phyloP scores from a whole-genome alignment of 2,888 invertebrate genomes.

The Brachylomia viminalis region DNA sequence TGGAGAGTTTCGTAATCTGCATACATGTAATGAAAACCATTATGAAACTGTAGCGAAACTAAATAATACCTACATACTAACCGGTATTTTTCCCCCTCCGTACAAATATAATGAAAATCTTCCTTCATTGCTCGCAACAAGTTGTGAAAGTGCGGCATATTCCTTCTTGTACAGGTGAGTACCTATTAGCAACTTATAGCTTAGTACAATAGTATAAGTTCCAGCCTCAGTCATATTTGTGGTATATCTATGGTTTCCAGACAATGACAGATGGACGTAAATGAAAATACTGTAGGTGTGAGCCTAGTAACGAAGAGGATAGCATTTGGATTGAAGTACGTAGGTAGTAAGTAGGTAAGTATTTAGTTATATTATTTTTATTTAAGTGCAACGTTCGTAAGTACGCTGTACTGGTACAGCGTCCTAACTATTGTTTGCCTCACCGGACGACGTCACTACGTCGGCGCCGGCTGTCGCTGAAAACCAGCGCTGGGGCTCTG shows the following conservation, averaged over 20 bases:
- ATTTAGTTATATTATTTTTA: too few relatives aligned
- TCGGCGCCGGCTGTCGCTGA: too few relatives aligned
- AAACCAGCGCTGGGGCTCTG: too few relatives aligned
- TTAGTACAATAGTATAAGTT: constrained; percentile 73
- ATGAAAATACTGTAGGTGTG: neutral
- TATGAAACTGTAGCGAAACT: neutral
- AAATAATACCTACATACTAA: neutral
- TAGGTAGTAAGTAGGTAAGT: too few relatives aligned
- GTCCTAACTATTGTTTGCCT: too few relatives aligned
- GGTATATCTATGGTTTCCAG: constrained; percentile 68
- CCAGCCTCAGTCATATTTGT: constrained; percentile 74
- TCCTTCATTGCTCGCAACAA: too few relatives aligned
- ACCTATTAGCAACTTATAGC: constrained; percentile 72
- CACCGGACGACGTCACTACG: too few relatives aligned
- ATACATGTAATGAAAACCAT: neutral
- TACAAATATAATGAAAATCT: constrained; percentile 78
- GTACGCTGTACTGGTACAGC: too few relatives aligned
- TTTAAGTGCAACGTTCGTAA: too few relatives aligned
- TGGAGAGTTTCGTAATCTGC: neutral
- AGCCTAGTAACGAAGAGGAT: constrained; percentile 36
- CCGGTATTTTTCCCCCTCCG: constrained; percentile 52
- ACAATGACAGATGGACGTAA: constrained; percentile 66
- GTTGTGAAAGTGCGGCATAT: constrained; percentile 71
- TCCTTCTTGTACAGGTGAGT: constrained; percentile 69
- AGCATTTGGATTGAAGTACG: constrained; percentile 65